Base-by-base conservation (phyloP, 2,113 vertebrate genomes). In the Paedocypris sp. region DNA sequence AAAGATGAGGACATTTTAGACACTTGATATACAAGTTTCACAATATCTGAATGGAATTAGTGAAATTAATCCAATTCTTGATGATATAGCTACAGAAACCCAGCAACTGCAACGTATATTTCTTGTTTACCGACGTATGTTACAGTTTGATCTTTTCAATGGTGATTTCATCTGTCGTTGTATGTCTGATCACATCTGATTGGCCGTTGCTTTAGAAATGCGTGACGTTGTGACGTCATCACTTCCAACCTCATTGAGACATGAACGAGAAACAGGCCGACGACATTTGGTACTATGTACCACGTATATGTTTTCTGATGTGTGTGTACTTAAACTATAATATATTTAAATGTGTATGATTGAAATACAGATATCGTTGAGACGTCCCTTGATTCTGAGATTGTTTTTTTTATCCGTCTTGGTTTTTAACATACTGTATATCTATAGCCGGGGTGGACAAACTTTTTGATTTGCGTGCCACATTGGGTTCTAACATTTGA, bases 281-380 rank as follows among this genome's bases (percentile, higher is more conserved):
- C 88, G 85, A 89, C 85, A 89, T 86, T 98, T 94, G 95, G 95
- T 98, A 97, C 95, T 88, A 87, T 98, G 95, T 97, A 97, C 94
- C 94, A 85, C 73, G 81, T 84, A 85, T 84, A 78, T 91, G 88
- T 86, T 89, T 88, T 92, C 85, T 86, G 83, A 91, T 92, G 86
- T 94, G 92, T 82, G 86, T 95, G 89, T 92, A 91, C 89, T 83
- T 93, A 89, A 92, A 90, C 84, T 87, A 88, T 90, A 91, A 88
- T 90, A 79, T 97, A 97, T 98, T 98, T 98, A 96, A 98, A 79
- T 92, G 92, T 97, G 91, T 94, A 91, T 90, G 91, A 93, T 94
- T 94, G 91, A 86, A 95, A 93, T 90, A 93, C 87, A 92, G 87
- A 85, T 82, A 86, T 83, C 81, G 80, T 73, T 84, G 77, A 89